Evolutionary conservation across 2,797 vertebrate species (phyloP).

Genomic region (Sternarchorhynchus goeldii): DNA sequence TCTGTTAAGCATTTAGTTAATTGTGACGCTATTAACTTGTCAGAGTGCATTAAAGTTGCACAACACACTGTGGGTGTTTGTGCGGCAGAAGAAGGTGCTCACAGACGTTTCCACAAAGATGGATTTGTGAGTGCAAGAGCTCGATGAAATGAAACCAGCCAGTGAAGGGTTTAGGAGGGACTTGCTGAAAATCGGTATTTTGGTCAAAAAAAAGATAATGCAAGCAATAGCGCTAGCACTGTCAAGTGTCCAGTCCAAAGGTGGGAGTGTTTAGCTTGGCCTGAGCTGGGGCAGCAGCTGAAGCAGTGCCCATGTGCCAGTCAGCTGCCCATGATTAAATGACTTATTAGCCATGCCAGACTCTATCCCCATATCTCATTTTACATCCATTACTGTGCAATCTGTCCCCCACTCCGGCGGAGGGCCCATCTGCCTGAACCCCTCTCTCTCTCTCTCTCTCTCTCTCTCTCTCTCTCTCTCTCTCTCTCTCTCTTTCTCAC

Average conservation of each 20-base stretch:
- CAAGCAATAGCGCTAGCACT: background rate
- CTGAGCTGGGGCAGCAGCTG: constrained; percentile 36
- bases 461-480: too few relatives aligned
- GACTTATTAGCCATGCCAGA: constrained; percentile 67
- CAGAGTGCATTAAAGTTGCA: constrained; percentile 92
- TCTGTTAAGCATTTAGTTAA: constrained; percentile 99
- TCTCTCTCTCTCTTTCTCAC: too few relatives aligned
- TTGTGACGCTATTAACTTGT: constrained; percentile 98
- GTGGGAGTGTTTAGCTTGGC: constrained; percentile 31
- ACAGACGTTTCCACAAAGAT: constrained; percentile 38
- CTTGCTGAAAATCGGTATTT: too few relatives aligned
- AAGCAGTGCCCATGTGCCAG: constrained; percentile 56
- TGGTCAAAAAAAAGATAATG: background rate
- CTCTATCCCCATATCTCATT: constrained; percentile 57
- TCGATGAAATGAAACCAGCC: constrained; percentile 7
- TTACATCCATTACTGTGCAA: constrained; percentile 69
- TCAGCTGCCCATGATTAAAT: constrained; percentile 72
- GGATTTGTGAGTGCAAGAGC: constrained; percentile 22
- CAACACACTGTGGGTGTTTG: constrained; percentile 75
- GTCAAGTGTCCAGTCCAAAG: constrained; percentile 15
- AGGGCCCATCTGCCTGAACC: constrained; percentile 62
- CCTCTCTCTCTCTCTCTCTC: constrained; percentile 34
- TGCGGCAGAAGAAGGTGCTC: constrained; percentile 11
- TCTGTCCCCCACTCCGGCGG: constrained; percentile 63
- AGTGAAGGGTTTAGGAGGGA: background rate